Conservation (phyloP, 2,888 invertebrate species). For the Blastobasis adustella region DNA sequence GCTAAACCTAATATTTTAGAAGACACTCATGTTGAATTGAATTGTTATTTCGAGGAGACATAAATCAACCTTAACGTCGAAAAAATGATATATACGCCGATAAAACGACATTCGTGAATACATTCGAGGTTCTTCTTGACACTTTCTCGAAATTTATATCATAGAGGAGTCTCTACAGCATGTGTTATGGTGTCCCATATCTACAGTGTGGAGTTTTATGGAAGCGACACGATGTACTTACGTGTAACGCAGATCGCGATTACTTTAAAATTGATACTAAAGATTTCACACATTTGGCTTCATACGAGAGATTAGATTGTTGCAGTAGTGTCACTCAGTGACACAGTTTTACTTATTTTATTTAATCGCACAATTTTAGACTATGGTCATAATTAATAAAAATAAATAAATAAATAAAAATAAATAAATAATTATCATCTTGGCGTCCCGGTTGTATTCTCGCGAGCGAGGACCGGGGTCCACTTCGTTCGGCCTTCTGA, state of each 20-base stretch:
- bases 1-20: conserved; percentile 9
- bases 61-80: conserved; percentile 54
- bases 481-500: too few relatives aligned
- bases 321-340: neutral
- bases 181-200: conserved; percentile 16
- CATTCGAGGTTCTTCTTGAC: conserved; percentile 42
- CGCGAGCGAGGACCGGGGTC: too few relatives aligned
- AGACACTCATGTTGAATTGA: conserved; percentile 33
- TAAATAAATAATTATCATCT: too few relatives aligned
- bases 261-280: neutral
- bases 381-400: too few relatives aligned
- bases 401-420: too few relatives aligned
- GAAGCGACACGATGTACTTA: neutral
- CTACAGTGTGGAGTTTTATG: neutral
- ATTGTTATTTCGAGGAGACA: conserved; percentile 43
- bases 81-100: conserved; percentile 54
- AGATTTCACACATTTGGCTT: neutral
- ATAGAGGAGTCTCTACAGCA: conserved; percentile 13
- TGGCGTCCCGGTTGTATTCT: too few relatives aligned
- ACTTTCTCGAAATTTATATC: conserved; percentile 28
- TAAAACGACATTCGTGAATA: conserved; percentile 55
- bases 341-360: too few relatives aligned
- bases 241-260: too few relatives aligned
- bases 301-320: neutral
- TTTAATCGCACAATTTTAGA: too few relatives aligned